Evolutionary conservation across 1,140 invertebrate species (phyloP), one percentile per base, ranked within the genome.

Genomic region (Caerostris extrusa): DNA sequence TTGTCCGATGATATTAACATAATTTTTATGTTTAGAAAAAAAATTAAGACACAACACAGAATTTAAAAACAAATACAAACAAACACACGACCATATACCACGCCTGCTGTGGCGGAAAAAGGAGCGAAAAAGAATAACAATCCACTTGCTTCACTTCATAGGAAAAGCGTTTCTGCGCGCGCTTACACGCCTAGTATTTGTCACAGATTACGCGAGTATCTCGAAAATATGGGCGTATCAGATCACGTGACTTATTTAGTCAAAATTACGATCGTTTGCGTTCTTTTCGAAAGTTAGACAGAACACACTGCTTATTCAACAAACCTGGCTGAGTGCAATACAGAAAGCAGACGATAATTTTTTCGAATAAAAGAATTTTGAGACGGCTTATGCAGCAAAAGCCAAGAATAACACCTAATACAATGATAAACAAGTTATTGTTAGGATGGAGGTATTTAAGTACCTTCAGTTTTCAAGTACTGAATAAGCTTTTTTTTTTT

Each of bases 1-100:
- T 92, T 92, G 7, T 92, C 90, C 1, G 90, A 67, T 10, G 77
- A 53, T 53, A 92, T 83, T 57, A 92, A 56, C 90, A 92, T 92
- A 55, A 61, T 92, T 83, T 55, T 57, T 53, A 82, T 5, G 64
- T 60, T 85, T 50, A 64, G n/a, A 90, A 55, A 85, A 50, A 85
- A 60, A 19, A 92, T 55, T 7, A 58, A 81, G 14, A 91, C 69
- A 90, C 69, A 77, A 90, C 10, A 71, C 87, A 58, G 53, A 57
- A 87, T 58, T 10, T 14, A 60, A 81, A 67, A 67, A 56, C n/a
- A 71, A 53, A 85, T n/a, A 85, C 17, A 85, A 56, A 85, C 82
- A 56, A 58, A 57, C 82, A 58, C 57, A 50, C 57, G 57, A 61
- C 34, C 57, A 87, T 2, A 64, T 17, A 87, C 85, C 87, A 90